Evolutionary conservation across 2,113 vertebrate genomes (phyloP).

Genomic region (Scalopus aquaticus): DNA sequence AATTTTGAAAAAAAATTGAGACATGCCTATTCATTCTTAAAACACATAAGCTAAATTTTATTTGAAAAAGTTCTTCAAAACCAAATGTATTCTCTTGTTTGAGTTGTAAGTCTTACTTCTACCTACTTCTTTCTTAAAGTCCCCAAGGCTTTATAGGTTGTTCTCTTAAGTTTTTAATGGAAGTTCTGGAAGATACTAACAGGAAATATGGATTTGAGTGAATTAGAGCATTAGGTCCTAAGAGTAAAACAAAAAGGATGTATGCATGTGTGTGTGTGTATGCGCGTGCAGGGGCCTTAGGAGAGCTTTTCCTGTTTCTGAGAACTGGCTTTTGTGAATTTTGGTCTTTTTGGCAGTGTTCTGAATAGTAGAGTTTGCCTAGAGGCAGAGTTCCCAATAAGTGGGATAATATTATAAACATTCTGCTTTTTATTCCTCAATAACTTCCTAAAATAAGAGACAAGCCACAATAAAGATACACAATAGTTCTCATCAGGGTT

Average conservation of each 20-base stretch:
- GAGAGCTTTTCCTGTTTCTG: neutral
- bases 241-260: neutral
- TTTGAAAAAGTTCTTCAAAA: neutral
- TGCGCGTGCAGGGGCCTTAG: neutral
- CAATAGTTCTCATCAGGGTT: neutral
- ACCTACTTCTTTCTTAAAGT: neutral
- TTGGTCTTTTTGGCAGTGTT: neutral
- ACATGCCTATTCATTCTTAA: neutral
- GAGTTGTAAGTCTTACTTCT: neutral
- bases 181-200: neutral
- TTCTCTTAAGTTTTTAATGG: neutral
- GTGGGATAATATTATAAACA: neutral
- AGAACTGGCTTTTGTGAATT: neutral
- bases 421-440: neutral
- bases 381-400: neutral
- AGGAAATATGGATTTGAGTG: neutral
- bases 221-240: neutral
- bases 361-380: neutral
- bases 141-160: neutral
- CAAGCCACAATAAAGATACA: neutral
- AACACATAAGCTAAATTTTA: no score
- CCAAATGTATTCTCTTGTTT: neutral
- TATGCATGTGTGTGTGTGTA: accelerated
- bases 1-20: neutral
- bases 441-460: neutral